phyloP scores from a whole-genome alignment of 2,888 invertebrate species.

The Maniola hyperantus region DNA sequence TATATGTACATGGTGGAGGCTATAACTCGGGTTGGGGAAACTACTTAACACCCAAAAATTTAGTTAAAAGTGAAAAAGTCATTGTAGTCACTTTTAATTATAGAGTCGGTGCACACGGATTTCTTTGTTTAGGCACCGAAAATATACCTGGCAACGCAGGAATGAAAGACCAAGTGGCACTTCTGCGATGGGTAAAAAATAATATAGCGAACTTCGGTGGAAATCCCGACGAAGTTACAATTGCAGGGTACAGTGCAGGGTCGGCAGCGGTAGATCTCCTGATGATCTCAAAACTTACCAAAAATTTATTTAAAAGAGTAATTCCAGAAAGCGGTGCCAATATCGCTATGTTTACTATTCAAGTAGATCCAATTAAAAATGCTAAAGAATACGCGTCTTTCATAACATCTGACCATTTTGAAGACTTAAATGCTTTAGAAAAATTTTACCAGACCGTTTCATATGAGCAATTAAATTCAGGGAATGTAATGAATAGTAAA shows the following conservation, averaged over 20 bases:
- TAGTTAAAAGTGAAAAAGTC: slow-evolving; percentile 47
- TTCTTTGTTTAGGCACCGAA: slow-evolving; percentile 48
- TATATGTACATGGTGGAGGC: slow-evolving; percentile 69
- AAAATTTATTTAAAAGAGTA: slow-evolving; percentile 42
- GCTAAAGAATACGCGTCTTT: too few relatives aligned
- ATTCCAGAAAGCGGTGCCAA: too few relatives aligned
- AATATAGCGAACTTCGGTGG: too few relatives aligned
- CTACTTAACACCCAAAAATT: slow-evolving; percentile 43
- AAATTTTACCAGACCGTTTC: too few relatives aligned
- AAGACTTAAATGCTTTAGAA: too few relatives aligned
- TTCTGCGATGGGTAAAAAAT: too few relatives aligned
- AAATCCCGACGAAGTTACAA: too few relatives aligned
- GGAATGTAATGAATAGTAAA: slow-evolving; percentile 37
- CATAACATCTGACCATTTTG: too few relatives aligned
- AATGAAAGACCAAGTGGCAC: too few relatives aligned
- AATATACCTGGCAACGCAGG: too few relatives aligned
- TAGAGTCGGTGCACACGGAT: slow-evolving; percentile 49
- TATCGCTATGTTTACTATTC: too few relatives aligned
- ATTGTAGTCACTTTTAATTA: slow-evolving; percentile 58
- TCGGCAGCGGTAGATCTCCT: slow-evolving; percentile 45
- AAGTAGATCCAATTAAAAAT: too few relatives aligned
- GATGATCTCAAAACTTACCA: slow-evolving; percentile 43
- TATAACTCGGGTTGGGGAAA: slow-evolving; percentile 59
- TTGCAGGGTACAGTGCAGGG: slow-evolving; percentile 49
- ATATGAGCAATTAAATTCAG: slow-evolving; percentile 45